These are phyloP conservation scores for Mesorhabditis spiculigera DNA, from an alignment of 2,888 invertebrate species.

Conservation along the genomic window DNA sequence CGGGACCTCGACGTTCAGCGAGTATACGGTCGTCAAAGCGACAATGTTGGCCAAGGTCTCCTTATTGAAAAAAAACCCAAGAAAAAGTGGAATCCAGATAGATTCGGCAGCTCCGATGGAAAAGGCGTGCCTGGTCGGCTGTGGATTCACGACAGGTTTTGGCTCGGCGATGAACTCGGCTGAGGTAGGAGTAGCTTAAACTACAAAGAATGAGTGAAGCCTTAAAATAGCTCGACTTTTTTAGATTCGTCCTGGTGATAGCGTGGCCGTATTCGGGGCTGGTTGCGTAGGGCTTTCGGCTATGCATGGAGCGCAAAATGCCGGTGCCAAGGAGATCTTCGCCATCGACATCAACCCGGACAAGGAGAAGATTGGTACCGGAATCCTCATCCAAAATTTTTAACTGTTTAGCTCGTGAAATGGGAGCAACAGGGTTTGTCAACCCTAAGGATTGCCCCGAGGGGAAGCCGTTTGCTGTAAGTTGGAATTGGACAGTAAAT, in stretches of 20 bases:
- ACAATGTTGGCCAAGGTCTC: constrained; percentile 84
- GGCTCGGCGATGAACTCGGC: constrained; percentile 86
- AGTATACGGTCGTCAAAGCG: constrained; percentile 89
- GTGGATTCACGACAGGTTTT: constrained; percentile 87
- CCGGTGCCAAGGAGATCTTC: background rate
- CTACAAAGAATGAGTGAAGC: background rate
- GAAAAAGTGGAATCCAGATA: constrained; percentile 66
- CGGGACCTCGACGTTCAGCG: constrained; percentile 82
- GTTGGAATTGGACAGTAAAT: background rate
- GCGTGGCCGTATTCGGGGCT: background rate
- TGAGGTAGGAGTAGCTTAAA: constrained; percentile 61
- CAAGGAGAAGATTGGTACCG: background rate
- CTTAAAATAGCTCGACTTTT: background rate
- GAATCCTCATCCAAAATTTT: background rate
- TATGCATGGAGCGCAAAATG: background rate
- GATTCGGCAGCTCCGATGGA: constrained; percentile 75
- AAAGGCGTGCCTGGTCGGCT: constrained; percentile 81
- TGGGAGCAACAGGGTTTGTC: background rate
- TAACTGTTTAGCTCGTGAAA: background rate
- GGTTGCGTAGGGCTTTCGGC: background rate
- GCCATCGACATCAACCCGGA: background rate
- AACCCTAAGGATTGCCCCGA: background rate
- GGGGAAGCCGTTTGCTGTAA: constrained; percentile 4
- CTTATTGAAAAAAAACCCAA: background rate
- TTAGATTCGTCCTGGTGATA: background rate